Base-by-base conservation (phyloP, 2,888 invertebrate genomes). In the Agonopterix alstromeriana region DNA sequence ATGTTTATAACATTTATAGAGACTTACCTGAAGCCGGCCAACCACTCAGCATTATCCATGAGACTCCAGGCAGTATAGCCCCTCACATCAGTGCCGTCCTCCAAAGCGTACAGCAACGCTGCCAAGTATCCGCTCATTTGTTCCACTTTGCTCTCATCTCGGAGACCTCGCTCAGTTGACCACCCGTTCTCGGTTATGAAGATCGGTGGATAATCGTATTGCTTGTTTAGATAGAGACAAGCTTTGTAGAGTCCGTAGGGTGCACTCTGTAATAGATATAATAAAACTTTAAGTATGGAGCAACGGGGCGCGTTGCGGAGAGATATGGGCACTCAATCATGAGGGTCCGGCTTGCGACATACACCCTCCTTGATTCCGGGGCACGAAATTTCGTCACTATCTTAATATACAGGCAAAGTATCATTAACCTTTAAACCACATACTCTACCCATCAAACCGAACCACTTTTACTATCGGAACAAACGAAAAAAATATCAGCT, bases 1-100 rank as follows among this genome's bases (percentile, higher is more conserved):
- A 7, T 27, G 5, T 27, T 7, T 7, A 27, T 27, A 1, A 7
- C 7, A 27, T 27, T 5, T 5, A 27, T 7, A 7, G 27, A 5
- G 27, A 1, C n/a, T 75, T 60, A 91, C 89, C 79, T 83, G 53
- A 87, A 92, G 0, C 93, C 93, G 41, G 72, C 69, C 0, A 61
- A 65, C 93, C 93, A 93, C 62, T 93, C 93, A 42, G 93, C 90
- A 58, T 92, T 93, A 58, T 94, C 94, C 82, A 93, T 82, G 0
- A 94, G 73, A 43, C 91, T 91, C 93, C 93, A 93, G 0, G 84
- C 87, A 0, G 91, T 89, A 57, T 92, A 93, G 0, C 91, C 92
- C 35, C 58, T 63, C 0, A 91, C 70, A 1, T 85, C 65, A 0
- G 89, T 82, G 0, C 88, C 89, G 40, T 91, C 90, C 50, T 89